Conservation (phyloP, 2,888 invertebrate genomes). For the Reticulitermes lucifugus region DNA sequence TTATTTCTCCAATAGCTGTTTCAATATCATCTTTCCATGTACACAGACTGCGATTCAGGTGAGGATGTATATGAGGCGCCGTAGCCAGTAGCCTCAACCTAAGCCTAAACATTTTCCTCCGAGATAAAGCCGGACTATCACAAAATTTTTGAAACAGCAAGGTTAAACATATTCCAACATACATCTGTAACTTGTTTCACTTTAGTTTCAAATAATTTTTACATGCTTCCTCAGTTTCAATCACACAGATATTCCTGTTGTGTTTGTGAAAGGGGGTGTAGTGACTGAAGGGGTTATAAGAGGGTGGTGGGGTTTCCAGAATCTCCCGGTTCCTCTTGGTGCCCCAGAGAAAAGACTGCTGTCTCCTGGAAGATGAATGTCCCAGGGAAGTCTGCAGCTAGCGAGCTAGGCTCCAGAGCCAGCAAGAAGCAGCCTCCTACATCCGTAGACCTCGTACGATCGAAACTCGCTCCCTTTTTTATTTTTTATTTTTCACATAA, state of each 20-base stretch:
- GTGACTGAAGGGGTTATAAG: slow-evolving; percentile 4
- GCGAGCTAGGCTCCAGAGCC: slow-evolving; percentile 9
- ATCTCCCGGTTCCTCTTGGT: slow-evolving; percentile 11
- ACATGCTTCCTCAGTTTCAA: not conserved
- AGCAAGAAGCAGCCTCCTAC: slow-evolving; percentile 14
- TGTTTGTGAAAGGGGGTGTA: slow-evolving; percentile 24
- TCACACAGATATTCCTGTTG: slow-evolving; percentile 10
- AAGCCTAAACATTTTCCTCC: too few relatives aligned
- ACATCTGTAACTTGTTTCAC: not conserved
- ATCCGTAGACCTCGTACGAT: not conserved
- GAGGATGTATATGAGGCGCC: too few relatives aligned
- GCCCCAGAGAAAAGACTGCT: slow-evolving; percentile 25
- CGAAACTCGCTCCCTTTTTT: not conserved
- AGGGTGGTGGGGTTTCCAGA: not conserved
- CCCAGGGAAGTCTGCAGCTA: slow-evolving; percentile 26
- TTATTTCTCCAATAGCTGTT: too few relatives aligned
- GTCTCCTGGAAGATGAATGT: slow-evolving; percentile 41
- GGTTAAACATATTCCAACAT: not conserved
- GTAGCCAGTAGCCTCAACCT: too few relatives aligned
- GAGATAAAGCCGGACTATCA: too few relatives aligned
- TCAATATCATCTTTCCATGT: too few relatives aligned
- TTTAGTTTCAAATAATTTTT: not conserved
- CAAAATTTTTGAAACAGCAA: too few relatives aligned
- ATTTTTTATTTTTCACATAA: slow-evolving; percentile 15
- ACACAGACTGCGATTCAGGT: too few relatives aligned